Evolutionary conservation across 2,888 invertebrate genomes (phyloP).

Genomic region (Meloe dianella): DNA sequence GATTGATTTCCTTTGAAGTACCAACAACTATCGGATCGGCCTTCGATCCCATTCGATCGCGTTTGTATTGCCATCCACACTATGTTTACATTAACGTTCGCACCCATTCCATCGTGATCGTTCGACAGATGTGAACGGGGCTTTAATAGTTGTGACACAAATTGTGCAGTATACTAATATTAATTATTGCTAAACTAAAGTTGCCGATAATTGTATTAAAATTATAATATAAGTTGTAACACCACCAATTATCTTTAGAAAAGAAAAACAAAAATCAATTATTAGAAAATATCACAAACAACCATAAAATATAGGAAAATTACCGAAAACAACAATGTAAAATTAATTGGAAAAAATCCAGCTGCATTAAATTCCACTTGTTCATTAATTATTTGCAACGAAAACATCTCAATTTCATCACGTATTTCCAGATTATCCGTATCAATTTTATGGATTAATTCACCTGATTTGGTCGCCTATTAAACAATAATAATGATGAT

Average conservation of each 20-base stretch:
- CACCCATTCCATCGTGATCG: no score
- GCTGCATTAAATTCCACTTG: constrained; percentile 50
- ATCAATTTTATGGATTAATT: constrained; percentile 50
- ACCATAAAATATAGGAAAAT: constrained; percentile 29
- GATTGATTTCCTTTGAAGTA: no score
- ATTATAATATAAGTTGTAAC: background rate
- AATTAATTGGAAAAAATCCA: constrained; percentile 52
- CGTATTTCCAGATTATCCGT: constrained; percentile 47
- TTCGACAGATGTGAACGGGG: no score
- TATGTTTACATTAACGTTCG: no score
- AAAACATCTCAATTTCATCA: constrained; percentile 53
- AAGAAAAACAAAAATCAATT: background rate
- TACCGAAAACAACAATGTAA: constrained; percentile 51
- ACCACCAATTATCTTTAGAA: background rate
- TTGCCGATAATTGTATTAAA: background rate
- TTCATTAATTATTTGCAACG: constrained; percentile 52
- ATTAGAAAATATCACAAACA: background rate
- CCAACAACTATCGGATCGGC: no score
- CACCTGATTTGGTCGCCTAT: constrained; percentile 47
- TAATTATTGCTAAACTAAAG: no score
- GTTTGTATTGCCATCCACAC: no score
- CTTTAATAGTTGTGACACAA: no score
- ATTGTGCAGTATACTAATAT: no score
- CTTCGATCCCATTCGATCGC: no score
- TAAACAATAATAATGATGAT: constrained; percentile 12